Percentiles rank a stretch among this genome's conserved stretches.
phyloP scores from a whole-genome alignment of 2,797 vertebrate species.

The Hephaestus fuliginosus region DNA sequence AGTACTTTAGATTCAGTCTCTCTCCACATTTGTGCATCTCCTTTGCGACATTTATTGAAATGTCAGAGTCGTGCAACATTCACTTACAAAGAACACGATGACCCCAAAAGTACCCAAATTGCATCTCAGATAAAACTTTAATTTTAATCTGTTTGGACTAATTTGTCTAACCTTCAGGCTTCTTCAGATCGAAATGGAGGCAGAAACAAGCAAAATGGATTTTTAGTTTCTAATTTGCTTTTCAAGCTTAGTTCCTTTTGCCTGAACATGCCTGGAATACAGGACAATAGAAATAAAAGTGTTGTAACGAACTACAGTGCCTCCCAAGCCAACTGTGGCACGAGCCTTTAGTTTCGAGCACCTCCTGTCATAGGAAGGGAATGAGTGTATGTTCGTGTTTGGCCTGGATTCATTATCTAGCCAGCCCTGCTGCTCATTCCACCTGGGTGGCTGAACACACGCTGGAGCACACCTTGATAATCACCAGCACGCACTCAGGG shows the following conservation, averaged over 20 bases:
- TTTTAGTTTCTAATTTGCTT: background rate
- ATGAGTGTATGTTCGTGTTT: slow-evolving; percentile 28
- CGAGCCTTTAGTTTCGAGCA: slow-evolving; percentile 20
- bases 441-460: slow-evolving; percentile 32
- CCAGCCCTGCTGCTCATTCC: background rate
- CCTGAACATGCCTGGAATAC: background rate
- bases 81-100: background rate
- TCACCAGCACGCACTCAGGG: slow-evolving; percentile 11
- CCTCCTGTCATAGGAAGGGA: slow-evolving; percentile 19
- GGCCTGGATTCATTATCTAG: slow-evolving; percentile 32
- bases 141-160: too few species aligned
- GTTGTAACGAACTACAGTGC: background rate
- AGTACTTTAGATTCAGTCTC: too few species aligned
- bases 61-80: background rate
- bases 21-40: too few species aligned
- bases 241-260: background rate
- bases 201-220: background rate
- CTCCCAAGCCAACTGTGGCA: background rate
- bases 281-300: background rate
- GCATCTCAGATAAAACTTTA: background rate
- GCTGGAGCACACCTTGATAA: slow-evolving; percentile 41
- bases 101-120: background rate
- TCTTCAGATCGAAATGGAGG: background rate
- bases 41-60: too few species aligned
- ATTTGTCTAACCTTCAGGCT: background rate